phyloP scores from a whole-genome alignment of 2,888 invertebrate species.

The Axea sp. region DNA sequence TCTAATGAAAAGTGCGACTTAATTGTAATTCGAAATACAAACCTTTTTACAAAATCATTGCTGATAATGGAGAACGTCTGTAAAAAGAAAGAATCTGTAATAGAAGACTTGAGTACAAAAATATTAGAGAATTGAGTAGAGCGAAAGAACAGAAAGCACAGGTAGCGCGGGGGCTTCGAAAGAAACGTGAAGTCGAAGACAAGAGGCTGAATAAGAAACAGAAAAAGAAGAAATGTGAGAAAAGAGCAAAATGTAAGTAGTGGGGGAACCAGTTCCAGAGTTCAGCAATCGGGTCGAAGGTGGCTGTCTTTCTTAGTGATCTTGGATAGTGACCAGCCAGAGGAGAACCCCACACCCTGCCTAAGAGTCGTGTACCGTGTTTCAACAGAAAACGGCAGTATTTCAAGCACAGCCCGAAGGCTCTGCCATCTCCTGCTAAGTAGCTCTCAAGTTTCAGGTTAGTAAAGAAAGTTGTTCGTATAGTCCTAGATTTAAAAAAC shows the following conservation, averaged over 20 bases:
- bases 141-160: slow-evolving; percentile 32
- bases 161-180: slow-evolving; percentile 25
- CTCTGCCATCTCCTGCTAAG: slow-evolving; percentile 50
- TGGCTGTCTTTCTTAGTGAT: slow-evolving; percentile 63
- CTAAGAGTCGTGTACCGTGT: slow-evolving; percentile 37
- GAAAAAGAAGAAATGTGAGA: slow-evolving; percentile 56
- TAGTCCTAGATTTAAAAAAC: slow-evolving; percentile 6
- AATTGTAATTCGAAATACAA: no score
- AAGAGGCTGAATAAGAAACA: slow-evolving; percentile 53
- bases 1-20: no score
- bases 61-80: no score
- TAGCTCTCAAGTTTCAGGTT: slow-evolving; percentile 51
- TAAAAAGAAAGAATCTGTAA: no score
- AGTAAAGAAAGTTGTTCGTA: slow-evolving; percentile 49
- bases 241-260: slow-evolving; percentile 48
- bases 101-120: no score
- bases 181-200: slow-evolving; percentile 29
- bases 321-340: slow-evolving; percentile 62
- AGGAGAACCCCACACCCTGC: slow-evolving; percentile 61
- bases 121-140: no score
- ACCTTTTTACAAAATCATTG: no score
- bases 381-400: slow-evolving; percentile 58
- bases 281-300: slow-evolving; percentile 65
- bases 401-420: slow-evolving; percentile 55
- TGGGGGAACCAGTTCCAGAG: slow-evolving; percentile 64